Evolutionary conservation across 2,888 invertebrate genomes (phyloP), one percentile per base, ranked within the genome.

Genomic region (Myopa testacea): DNA sequence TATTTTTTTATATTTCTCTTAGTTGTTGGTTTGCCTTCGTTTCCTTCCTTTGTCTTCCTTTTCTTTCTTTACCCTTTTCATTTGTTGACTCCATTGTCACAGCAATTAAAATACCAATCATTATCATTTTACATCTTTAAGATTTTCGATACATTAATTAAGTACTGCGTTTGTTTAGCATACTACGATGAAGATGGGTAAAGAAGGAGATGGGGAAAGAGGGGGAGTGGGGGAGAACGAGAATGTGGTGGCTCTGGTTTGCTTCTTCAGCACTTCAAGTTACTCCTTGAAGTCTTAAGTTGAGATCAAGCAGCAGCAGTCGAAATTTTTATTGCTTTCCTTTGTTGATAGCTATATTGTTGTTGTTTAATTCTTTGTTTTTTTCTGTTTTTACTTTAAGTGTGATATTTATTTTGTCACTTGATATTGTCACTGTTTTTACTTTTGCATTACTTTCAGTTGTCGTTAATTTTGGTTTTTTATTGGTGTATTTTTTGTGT

Each of bases 91-190:
- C n/a, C 0, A 38, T 10, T 45, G 38, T 19, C 72, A 72, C 60
- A 58, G 40, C 72, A 72, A 72, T 72, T 72, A 72, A 72, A 72
- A 72, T 72, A 72, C 72, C 60, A 72, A n/a, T 58, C 60, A 60
- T 72, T 72, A 72, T 72, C 60, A 26, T 19, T 71, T 72, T 60
- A 12, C 38, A 72, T 72, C 72, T 72, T 60, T 40, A 40, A 72
- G 72, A 72, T 72, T 58, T 72, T n/a, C 72, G 72, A 72, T 72
- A 72, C 72, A 72, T 72, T 72, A 72, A 72, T 72, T 72, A 72
- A 72, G 52, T 63, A 34, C 26, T 26, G 26, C 50, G 50, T 16
- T 58, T 10, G 8, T 19, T 55, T 26, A 68, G 68, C 45, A 68
- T 37, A 60, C 10, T 12, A 37, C 5, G 37, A 60, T 16, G 60